phyloP scores from a whole-genome alignment of 1,140 invertebrate genomes.

The Brachionus asplanchnoidis region DNA sequence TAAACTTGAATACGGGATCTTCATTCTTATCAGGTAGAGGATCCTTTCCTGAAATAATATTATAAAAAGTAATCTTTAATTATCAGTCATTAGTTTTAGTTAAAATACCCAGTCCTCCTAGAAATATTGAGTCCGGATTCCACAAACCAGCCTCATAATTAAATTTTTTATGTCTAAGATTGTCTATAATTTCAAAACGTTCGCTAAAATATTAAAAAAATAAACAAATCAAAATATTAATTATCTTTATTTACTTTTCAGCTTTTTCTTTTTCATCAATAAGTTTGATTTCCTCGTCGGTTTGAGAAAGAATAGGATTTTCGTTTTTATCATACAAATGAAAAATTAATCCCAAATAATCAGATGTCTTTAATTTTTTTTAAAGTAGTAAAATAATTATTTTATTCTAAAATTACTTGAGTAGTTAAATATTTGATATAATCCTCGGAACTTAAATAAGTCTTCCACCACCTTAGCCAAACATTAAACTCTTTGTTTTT shows the following conservation, averaged over 20 bases:
- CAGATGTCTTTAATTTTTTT: slow-evolving; percentile 49
- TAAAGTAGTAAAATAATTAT: not conserved
- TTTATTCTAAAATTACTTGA: slow-evolving; percentile 46
- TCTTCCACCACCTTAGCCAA: slow-evolving; percentile 56
- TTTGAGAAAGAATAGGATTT: not conserved
- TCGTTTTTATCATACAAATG: slow-evolving; percentile 52
- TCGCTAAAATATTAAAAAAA: slow-evolving; percentile 44
- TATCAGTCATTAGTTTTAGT: not conserved
- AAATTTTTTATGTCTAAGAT: slow-evolving; percentile 48
- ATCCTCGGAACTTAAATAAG: slow-evolving; percentile 53
- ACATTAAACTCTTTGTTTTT: slow-evolving; percentile 39
- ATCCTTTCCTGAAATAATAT: slow-evolving; percentile 47
- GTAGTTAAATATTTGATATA: slow-evolving; percentile 56
- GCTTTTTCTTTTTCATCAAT: slow-evolving; percentile 17
- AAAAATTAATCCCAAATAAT: slow-evolving; percentile 54
- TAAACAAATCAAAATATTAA: not conserved
- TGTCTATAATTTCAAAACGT: slow-evolving; percentile 48
- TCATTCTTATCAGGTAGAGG: slow-evolving; percentile 45
- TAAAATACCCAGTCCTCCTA: slow-evolving; percentile 49
- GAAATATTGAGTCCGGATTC: slow-evolving; percentile 54
- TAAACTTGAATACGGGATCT: slow-evolving; percentile 17
- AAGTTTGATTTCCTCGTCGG: not conserved
- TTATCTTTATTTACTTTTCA: not conserved
- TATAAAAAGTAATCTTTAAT: not conserved
- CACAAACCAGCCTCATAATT: slow-evolving; percentile 53